These are phyloP conservation scores for Linnaemya tessellans DNA, from an alignment of 2,888 invertebrate genomes.

Conservation along the genomic window DNA sequence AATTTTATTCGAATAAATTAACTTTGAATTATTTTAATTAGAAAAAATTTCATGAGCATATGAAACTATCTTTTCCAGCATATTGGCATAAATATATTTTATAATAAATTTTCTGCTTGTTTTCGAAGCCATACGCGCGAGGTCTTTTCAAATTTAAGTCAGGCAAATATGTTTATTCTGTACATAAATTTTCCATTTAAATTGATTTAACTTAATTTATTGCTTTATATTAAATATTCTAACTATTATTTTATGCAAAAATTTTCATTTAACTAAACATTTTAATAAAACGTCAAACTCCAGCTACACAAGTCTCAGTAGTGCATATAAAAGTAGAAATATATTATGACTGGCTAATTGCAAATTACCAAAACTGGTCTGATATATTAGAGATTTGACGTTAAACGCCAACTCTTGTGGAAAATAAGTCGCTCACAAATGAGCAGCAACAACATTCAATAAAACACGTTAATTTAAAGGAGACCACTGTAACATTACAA, in stretches of 20 bases:
- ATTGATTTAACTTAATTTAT: neutral
- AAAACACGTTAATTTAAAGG: conserved; percentile 57
- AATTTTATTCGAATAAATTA: no score
- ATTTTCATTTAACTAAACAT: conserved; percentile 5
- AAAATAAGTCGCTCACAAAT: conserved; percentile 20
- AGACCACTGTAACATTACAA: conserved; percentile 55
- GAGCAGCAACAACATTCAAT: conserved; percentile 20
- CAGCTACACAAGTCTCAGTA: neutral
- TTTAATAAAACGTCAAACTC: conserved; percentile 12
- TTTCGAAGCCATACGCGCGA: neutral
- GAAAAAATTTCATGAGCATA: no score
- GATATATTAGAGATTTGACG: conserved; percentile 42
- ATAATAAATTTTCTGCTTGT: neutral
- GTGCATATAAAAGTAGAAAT: conserved; percentile 6
- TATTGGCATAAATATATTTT: no score
- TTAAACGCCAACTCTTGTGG: conserved; percentile 67
- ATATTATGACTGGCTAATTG: conserved; percentile 63
- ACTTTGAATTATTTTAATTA: no score
- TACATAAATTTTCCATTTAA: neutral
- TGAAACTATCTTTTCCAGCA: no score
- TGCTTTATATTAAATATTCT: neutral
- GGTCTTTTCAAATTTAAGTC: neutral
- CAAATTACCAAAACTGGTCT: conserved; percentile 64
- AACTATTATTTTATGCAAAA: conserved; percentile 24
- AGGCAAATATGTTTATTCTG: neutral